Evolutionary conservation across 2,113 vertebrate genomes (phyloP).

Genomic region (Notarius lentiginosus): DNA sequence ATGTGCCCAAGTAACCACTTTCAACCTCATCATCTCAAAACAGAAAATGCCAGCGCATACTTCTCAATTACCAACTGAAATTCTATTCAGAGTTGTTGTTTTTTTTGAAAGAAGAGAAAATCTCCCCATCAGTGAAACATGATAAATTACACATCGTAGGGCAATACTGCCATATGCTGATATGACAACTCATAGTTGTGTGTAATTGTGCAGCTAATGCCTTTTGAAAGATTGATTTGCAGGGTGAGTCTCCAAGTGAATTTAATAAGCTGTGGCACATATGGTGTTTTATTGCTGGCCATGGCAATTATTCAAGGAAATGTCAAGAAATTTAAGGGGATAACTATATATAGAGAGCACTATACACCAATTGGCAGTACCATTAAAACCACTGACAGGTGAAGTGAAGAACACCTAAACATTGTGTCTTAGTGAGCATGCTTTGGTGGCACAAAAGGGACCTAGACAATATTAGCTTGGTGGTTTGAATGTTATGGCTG

Average conservation of each 20-base stretch:
- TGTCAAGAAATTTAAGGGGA: neutral
- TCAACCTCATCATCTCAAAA: constrained; percentile 29
- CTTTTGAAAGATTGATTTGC: constrained; percentile 3
- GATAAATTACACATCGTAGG: constrained; percentile 23
- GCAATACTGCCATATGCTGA: constrained; percentile 1
- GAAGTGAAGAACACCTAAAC: too few species aligned
- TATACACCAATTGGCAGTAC: neutral
- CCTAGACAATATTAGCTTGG: too few species aligned
- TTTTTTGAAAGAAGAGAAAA: neutral
- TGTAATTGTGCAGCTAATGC: constrained; percentile 33
- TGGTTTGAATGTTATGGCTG: too few species aligned
- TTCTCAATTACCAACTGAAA: neutral
- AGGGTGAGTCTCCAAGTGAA: neutral
- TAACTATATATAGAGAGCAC: neutral
- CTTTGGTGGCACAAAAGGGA: too few species aligned
- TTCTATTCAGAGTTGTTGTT: neutral
- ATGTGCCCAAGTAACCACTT: constrained; percentile 48
- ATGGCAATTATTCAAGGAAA: neutral
- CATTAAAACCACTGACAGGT: too few species aligned
- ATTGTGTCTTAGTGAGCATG: too few species aligned
- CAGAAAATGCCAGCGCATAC: neutral
- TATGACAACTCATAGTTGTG: constrained; percentile 21
- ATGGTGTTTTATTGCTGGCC: neutral
- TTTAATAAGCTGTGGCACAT: neutral
- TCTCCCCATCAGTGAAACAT: constrained; percentile 18